Evolutionary conservation across 2,113 vertebrate genomes (phyloP), one percentile per base, ranked within the genome.

Genomic region (Rhabdomys dilectus): DNA sequence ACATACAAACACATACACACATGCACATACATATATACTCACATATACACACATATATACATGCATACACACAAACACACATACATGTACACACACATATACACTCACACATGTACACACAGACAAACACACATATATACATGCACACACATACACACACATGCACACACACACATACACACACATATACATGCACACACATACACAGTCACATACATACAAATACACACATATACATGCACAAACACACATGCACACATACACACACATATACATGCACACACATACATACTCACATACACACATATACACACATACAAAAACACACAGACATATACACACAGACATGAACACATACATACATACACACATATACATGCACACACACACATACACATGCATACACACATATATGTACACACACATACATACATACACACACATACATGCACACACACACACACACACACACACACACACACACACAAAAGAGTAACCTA

Each of bases 101-200:
- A 31, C 0, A 1, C 11, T 13, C 11, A 66, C 29, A 77, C 12
- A 75, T 4, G 4, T 39, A 21, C 45, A 51, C 12, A 42, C 1
- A 48, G 1, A 51, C 2, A 76, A 1, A 9, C 60, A 29, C 62
- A 64, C 11, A 11, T 10, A 64, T 4, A 12, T 1, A 64, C 26
- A 29, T 3, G 16, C 15, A 78, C 6, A 45, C 13, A 51, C 7
- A 51, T 0, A 75, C 1, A 78, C 0, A 17, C 1, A 3, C 53
- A 8, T 34, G 21, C 24, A 64, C 3, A 34, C 15, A 51, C 1
- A 45, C 26, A 34, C 29, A 51, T 0, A 29, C 2, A 78, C 6
- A 51, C 0, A 4, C 48, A 8, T 0, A 5, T 34, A 6, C 51
- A 24, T 10, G 13, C 39, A 75, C 8, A 72, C 3, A 42, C 10